Base-by-base conservation (phyloP, 2,797 vertebrate species). In the Pangasius krempfi region DNA sequence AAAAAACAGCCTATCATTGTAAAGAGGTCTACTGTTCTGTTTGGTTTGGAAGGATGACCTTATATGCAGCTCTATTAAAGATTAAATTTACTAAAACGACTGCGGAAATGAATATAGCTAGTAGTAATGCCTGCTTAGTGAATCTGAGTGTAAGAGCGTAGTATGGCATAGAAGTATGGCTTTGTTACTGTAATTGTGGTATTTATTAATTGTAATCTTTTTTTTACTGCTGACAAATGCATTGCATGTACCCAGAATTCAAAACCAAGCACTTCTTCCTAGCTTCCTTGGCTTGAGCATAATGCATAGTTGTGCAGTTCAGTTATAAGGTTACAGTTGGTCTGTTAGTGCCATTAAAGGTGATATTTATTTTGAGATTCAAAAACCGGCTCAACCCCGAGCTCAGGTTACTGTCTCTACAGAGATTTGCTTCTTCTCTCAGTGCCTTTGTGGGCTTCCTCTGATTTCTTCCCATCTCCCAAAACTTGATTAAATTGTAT, bases 21-120 rank as follows among this genome's bases (percentile, higher is more conserved):
- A 90, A 89, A 90, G 78, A 90, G 86, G 84, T 89, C 83, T 73
- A 73, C 68, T 62, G 83, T 86, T 81, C 87, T 91, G 87, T 88
- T 89, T 89, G 62, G 58, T 56, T 88, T 91, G 88, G n/a, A 58
- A 83, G 76, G 78, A 84, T 56, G 86, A 73, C 75, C 83, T 76
- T 86, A 66, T 44, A 73, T 84, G 78, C 64, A 54, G 58, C 58
- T 30, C 86, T 86, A 64, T 70, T 87, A 90, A 89, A 87, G 84
- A 60, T 83, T 90, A 20, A 27, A 68, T 33, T 70, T 50, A 62
- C 10, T 86, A 18, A 80, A 70, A 70, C 1, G 25, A 73, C 52
- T 80, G 44, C 1, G 14, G 40, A 56, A 81, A 40, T 37, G 18
- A 80, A n/a, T n/a, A 79, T 52, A 25, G 37, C 70, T 50, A 33